phyloP scores from a whole-genome alignment of 2,797 vertebrate species.

The Antrozous pallidus region DNA sequence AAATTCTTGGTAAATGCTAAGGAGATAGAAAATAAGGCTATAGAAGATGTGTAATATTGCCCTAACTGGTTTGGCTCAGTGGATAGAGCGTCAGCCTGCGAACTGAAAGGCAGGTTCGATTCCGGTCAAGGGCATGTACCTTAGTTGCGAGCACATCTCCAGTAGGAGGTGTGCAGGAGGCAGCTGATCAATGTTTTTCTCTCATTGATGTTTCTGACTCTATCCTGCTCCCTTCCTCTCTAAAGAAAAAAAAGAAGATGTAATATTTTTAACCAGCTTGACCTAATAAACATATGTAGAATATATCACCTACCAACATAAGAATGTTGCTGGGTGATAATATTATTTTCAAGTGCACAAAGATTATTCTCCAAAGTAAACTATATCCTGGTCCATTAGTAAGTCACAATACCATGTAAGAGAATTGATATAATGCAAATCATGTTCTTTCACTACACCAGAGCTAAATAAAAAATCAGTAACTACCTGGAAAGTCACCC shows the following conservation, averaged over 20 bases:
- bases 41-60: background rate
- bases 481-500: background rate
- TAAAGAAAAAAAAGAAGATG: too few relatives aligned
- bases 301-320: background rate
- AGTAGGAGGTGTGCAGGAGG: too few relatives aligned
- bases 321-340: background rate
- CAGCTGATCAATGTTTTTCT: too few relatives aligned
- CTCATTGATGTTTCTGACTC: too few relatives aligned
- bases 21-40: background rate
- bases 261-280: background rate
- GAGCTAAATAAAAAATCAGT: background rate
- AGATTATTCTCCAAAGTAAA: background rate
- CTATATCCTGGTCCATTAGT: background rate
- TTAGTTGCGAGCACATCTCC: too few relatives aligned
- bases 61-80: too few relatives aligned
- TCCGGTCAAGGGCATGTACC: too few relatives aligned
- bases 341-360: background rate
- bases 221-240: too few relatives aligned
- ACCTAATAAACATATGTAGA: background rate
- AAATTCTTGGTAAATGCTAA: background rate
- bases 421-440: background rate
- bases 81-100: too few relatives aligned
- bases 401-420: background rate
- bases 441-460: background rate
- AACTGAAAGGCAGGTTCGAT: too few relatives aligned